Base-by-base conservation (phyloP, 1,140 invertebrate genomes). In the Drosophila willistoni region DNA sequence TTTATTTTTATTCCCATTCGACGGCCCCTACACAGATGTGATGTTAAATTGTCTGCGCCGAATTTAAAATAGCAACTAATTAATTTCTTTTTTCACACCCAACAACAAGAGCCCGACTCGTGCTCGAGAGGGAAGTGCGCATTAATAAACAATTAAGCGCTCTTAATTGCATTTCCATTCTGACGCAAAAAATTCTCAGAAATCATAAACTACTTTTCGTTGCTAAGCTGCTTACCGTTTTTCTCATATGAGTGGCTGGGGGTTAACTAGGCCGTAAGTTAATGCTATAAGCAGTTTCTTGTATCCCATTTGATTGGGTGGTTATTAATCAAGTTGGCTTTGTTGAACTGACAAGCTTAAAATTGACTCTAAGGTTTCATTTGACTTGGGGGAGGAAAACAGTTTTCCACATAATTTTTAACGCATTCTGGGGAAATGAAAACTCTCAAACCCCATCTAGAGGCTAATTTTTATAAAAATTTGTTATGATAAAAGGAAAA, bases 11-110 rank as follows among this genome's bases (percentile, higher is more conserved):
- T 61, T 54, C 72, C 47, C 68, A 54, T 17, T 7, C 42, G 63
- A 51, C 13, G 61, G 61, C 12, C 29, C 55, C 22, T 64, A 13
- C 44, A 17, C 56, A 44, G 13, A 64, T 47, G 73, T 55, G 54
- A 80, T 65, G 75, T 78, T 84, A 79, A 87, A 89, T 89, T 67
- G 84, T 81, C 84, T 89, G 85, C 67, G 80, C 77, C 84, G 57
- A 74, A 89, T 84, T 90, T 81, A 84, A 89, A 89, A 78, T 76
- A 74, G 84, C 84, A 89, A 75, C 80, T 84, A 89, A 89, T 89
- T 89, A 89, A 89, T 89, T 78, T 71, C 72, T 73, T 89, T 83
- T 81, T 89, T 89, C 85, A 89, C 85, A 67, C 85, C 68, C 44
- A 19, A 12, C 19, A 51, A 10, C 1, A 51, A 10, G 17, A 47